phyloP scores from a whole-genome alignment of 2,797 vertebrate genomes.

The Poecile montanus region DNA sequence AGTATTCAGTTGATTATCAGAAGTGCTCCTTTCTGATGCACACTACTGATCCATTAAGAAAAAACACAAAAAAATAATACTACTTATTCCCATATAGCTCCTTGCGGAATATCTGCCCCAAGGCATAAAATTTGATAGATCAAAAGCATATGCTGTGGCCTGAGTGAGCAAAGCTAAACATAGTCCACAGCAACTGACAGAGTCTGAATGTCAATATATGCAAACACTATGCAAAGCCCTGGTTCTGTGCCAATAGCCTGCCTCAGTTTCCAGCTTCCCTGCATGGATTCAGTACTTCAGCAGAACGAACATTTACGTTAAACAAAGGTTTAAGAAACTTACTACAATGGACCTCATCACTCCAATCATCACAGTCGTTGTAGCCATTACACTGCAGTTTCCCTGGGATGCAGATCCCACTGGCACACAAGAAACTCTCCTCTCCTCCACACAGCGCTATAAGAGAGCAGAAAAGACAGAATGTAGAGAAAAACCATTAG shows the following conservation, averaged over 20 bases:
- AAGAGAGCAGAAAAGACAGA: not conserved
- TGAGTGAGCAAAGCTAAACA: not conserved
- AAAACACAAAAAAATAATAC: not conserved
- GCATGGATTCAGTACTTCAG: not conserved
- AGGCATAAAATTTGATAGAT: not conserved
- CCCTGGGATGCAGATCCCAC: conserved; percentile 85
- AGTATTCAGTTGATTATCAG: not conserved
- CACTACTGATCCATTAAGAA: not conserved
- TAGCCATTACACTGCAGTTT: conserved; percentile 92
- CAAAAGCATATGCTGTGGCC: not conserved
- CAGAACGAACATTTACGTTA: no score
- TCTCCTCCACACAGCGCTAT: conserved; percentile 84
- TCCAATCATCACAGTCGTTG: conserved; percentile 97
- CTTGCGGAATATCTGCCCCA: not conserved
- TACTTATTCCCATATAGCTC: not conserved
- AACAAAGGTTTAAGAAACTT: conserved; percentile 46
- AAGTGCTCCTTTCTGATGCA: not conserved
- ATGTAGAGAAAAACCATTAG: not conserved
- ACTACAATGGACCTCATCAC: conserved; percentile 91
- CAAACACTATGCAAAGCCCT: not conserved
- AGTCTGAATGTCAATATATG: not conserved
- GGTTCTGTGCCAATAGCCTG: not conserved
- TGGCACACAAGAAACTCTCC: conserved; percentile 87
- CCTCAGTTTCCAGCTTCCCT: not conserved
- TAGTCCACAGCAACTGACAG: not conserved